Percentiles rank a stretch among this genome's conserved stretches.
These are phyloP conservation scores for Mus minutoides DNA, from an alignment of 2,797 vertebrate species.

Conservation along the genomic window DNA sequence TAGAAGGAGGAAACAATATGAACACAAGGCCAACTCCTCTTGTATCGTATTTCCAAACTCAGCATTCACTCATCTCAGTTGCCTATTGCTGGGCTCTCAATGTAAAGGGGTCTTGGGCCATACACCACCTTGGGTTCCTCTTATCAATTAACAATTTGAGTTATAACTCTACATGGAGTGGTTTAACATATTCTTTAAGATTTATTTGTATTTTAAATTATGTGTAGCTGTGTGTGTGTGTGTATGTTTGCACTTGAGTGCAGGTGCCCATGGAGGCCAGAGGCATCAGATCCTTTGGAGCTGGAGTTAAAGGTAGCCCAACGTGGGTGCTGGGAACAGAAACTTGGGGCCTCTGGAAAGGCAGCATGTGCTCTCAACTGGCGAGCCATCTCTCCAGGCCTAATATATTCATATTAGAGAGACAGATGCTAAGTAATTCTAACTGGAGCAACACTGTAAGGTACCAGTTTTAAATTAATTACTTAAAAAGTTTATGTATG, in stretches of 20 bases:
- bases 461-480: background rate
- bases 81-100: background rate
- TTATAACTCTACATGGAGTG: background rate
- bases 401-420: constrained; percentile 35
- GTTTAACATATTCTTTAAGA: background rate
- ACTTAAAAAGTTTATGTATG: background rate
- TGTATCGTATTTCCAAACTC: constrained; percentile 60
- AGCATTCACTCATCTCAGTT: constrained; percentile 55
- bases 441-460: background rate
- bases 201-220: background rate
- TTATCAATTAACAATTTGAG: constrained; percentile 25
- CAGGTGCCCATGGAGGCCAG: background rate
- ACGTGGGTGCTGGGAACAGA: background rate
- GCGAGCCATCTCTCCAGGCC: background rate
- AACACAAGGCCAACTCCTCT: constrained; percentile 54
- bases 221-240: background rate
- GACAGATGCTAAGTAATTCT: constrained; percentile 42
- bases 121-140: background rate
- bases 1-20: constrained; percentile 39
- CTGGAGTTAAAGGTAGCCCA: background rate
- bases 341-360: background rate
- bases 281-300: background rate
- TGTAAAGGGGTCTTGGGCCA: background rate
- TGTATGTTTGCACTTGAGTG: too few species aligned
- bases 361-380: too few species aligned